Conservation (phyloP, 2,113 vertebrate species). For the Columbina picui region DNA sequence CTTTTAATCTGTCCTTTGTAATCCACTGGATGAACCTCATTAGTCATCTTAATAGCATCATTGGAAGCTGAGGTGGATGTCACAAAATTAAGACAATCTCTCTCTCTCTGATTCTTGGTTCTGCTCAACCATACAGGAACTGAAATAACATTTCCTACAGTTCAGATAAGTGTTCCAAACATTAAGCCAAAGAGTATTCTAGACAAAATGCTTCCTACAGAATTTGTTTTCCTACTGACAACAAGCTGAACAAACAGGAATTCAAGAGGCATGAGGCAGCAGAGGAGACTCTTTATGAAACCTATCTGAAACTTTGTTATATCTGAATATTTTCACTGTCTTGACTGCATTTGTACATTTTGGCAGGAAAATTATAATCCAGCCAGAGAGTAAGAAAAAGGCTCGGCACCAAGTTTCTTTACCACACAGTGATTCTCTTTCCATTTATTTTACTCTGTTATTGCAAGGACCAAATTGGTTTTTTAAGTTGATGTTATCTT, state of each 20-base stretch:
- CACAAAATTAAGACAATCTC: background rate
- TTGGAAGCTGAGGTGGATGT: background rate
- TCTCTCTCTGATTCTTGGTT: background rate
- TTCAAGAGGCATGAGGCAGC: background rate
- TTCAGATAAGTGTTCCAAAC: background rate
- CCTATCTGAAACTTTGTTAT: background rate
- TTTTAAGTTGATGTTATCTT: background rate
- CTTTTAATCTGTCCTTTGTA: background rate
- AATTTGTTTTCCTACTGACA: background rate
- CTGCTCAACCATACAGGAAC: background rate
- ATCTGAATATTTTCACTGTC: background rate
- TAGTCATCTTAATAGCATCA: background rate
- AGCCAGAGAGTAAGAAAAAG: background rate
- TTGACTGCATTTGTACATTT: background rate
- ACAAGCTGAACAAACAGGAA: background rate
- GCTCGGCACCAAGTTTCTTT: background rate
- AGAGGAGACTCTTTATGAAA: background rate
- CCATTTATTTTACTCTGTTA: background rate
- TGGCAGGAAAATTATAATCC: background rate
- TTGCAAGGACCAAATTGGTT: background rate
- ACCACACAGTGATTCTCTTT: background rate
- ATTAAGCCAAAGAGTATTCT: background rate
- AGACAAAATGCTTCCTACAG: background rate
- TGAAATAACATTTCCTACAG: background rate
- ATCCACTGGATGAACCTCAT: background rate